A percentile compares a stretch with the other conserved stretches of the same genome.
These are phyloP conservation scores for Machimus atricapillus DNA, from an alignment of 2,888 invertebrate genomes.

Conservation along the genomic window DNA sequence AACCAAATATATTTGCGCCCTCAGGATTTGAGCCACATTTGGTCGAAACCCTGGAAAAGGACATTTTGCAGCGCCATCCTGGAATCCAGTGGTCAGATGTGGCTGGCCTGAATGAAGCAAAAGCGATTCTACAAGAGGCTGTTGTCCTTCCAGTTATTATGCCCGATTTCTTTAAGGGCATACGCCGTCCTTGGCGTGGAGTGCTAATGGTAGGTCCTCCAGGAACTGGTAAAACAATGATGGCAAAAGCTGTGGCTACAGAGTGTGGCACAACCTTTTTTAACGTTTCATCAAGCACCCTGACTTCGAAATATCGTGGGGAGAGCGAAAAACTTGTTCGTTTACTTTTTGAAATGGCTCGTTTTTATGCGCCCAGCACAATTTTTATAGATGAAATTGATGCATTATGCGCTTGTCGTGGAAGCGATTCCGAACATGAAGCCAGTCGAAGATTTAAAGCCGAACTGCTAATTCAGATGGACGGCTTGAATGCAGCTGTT, in stretches of 20 bases:
- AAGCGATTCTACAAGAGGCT: conserved; percentile 82
- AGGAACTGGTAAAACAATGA: conserved; percentile 81
- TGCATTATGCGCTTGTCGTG: conserved; percentile 81
- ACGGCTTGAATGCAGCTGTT: conserved; percentile 75
- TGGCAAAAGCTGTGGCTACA: conserved; percentile 87
- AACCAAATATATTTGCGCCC: conserved; percentile 67
- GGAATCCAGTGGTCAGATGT: conserved; percentile 83
- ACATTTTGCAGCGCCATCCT: conserved; percentile 82
- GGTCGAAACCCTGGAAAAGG: conserved; percentile 83
- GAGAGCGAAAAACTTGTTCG: conserved; percentile 90
- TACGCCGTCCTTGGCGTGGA: conserved; percentile 77
- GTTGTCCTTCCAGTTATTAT: conserved; percentile 86
- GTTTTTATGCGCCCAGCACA: conserved; percentile 87
- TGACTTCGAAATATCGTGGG: conserved; percentile 89
- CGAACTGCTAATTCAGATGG: conserved; percentile 90
- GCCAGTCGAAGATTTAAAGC: conserved; percentile 86
- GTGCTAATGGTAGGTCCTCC: conserved; percentile 65
- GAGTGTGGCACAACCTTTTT: conserved; percentile 90
- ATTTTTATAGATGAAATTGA: conserved; percentile 93
- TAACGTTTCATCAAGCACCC: conserved; percentile 84
- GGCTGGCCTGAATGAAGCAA: conserved; percentile 76
- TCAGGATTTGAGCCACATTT: conserved; percentile 78
- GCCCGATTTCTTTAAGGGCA: conserved; percentile 89
- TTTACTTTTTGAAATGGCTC: conserved; percentile 86
- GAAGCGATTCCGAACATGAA: conserved; percentile 87